A percentile compares a stretch with the other conserved stretches of the same genome.
Conservation (phyloP, 2,113 vertebrate species). For the Manacus vitellinus region DNA sequence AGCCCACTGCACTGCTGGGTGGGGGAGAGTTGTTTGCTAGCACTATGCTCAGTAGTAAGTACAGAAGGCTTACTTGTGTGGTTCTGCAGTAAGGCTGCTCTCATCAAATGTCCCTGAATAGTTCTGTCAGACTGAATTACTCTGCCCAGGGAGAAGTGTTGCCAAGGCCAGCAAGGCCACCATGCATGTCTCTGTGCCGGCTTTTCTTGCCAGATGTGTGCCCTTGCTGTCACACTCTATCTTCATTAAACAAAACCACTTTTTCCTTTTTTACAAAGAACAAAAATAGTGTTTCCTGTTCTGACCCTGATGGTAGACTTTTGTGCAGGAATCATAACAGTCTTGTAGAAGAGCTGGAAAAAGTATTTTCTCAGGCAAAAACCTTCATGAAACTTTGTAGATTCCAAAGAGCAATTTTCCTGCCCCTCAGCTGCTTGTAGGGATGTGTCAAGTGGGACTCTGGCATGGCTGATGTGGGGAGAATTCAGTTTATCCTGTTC, state of each 20-base stretch:
- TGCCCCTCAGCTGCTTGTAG: neutral
- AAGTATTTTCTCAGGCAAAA: neutral
- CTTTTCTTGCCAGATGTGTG: neutral
- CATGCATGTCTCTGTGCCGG: neutral
- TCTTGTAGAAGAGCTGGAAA: neutral
- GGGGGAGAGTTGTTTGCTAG: neutral
- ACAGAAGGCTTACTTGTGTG: neutral
- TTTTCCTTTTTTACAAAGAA: neutral
- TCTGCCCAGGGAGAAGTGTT: neutral
- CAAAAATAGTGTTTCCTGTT: neutral
- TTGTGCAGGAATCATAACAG: neutral
- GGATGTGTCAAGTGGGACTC: neutral
- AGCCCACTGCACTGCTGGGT: neutral
- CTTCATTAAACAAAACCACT: neutral
- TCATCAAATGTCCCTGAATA: neutral
- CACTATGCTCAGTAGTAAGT: rapidly evolving
- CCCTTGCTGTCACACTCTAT: neutral
- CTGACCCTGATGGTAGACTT: neutral
- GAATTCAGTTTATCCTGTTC: neutral
- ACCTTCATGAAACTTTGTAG: neutral
- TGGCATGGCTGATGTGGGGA: neutral
- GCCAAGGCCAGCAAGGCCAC: neutral
- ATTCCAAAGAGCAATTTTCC: neutral
- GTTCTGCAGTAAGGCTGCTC: neutral
- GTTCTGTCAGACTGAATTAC: neutral